These are phyloP conservation scores for Patagioenas fasciata DNA, from an alignment of 2,113 vertebrate species.

Conservation along the genomic window DNA sequence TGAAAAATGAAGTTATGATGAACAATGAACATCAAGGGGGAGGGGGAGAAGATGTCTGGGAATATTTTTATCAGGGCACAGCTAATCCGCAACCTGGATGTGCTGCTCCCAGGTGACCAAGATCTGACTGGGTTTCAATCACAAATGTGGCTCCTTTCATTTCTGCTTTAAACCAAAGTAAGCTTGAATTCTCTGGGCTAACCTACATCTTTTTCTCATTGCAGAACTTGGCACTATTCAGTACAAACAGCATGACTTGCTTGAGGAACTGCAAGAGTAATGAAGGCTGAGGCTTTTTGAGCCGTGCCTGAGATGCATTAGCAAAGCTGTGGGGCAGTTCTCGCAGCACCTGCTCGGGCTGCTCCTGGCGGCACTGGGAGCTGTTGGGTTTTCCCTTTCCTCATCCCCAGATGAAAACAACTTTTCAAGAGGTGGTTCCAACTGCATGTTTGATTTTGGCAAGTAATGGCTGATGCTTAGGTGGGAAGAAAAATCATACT, in stretches of 20 bases:
- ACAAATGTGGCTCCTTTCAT: background rate
- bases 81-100: conserved; percentile 13
- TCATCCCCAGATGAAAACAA: background rate
- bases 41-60: background rate
- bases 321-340: conserved; percentile 26
- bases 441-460: background rate
- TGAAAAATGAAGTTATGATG: conserved; percentile 49
- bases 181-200: background rate
- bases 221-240: conserved; percentile 21
- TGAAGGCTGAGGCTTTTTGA: background rate
- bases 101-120: background rate
- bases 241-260: background rate
- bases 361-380: background rate
- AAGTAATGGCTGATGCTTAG: background rate
- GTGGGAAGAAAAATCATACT: background rate
- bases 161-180: conserved; percentile 8
- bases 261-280: background rate
- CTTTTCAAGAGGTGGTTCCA: conserved; percentile 1
- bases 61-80: conserved; percentile 24
- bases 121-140: conserved; percentile 30
- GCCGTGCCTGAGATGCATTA: conserved; percentile 15
- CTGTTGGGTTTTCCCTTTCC: conserved; percentile 12
- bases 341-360: background rate
- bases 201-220: conserved; percentile 47
- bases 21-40: background rate